Evolutionary conservation across 2,113 vertebrate genomes (phyloP).

Genomic region (Microtus richardsoni): DNA sequence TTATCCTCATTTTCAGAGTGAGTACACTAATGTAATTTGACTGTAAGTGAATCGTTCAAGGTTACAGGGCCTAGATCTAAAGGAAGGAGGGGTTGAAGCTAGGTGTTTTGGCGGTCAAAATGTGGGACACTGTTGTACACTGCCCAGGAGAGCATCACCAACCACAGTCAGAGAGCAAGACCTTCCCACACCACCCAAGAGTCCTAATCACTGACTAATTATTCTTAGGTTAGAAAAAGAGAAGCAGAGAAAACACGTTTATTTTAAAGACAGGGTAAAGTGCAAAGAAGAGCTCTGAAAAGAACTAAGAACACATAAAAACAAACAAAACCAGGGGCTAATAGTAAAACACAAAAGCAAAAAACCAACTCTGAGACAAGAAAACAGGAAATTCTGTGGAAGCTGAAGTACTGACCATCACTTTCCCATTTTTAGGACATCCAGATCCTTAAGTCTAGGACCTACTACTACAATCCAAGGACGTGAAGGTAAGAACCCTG

Average conservation of each 20-base stretch:
- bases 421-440: background rate
- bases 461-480: background rate
- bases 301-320: background rate
- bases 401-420: background rate
- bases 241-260: conserved; percentile 21
- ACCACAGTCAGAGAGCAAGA: background rate
- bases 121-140: background rate
- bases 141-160: background rate
- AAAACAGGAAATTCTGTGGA: background rate
- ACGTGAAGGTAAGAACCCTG: background rate
- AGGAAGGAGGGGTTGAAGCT: background rate
- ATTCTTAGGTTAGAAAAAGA: background rate
- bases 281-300: conserved; percentile 28
- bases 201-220: background rate
- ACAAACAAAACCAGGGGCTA: background rate
- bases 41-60: background rate
- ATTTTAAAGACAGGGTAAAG: conserved; percentile 27
- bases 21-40: conserved; percentile 9
- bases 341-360: background rate
- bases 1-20: conserved; percentile 7
- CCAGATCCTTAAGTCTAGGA: background rate
- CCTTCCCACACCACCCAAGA: background rate
- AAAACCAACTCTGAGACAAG: background rate
- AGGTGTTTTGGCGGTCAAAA: background rate
- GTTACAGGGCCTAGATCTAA: background rate